These are phyloP conservation scores for Macrobrachium nipponense DNA, from an alignment of 1,140 invertebrate species.

Conservation along the genomic window DNA sequence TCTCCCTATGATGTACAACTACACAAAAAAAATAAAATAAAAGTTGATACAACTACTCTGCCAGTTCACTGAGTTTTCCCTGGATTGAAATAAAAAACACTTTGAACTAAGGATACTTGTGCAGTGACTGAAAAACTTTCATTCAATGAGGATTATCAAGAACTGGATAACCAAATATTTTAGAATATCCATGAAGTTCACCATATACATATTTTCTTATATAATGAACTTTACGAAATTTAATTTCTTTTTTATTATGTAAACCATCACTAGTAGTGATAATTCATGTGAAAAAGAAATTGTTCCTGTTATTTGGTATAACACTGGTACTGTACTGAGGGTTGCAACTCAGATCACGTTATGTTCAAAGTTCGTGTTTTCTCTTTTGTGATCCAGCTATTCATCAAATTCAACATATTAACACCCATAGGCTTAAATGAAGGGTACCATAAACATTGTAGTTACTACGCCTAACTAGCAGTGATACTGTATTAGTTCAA, in stretches of 20 bases:
- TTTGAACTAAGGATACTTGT: constrained; percentile 52
- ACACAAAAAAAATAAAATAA: not conserved
- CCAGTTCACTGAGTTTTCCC: constrained; percentile 40
- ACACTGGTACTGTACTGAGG: too few relatives aligned
- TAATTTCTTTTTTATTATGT: constrained; percentile 8
- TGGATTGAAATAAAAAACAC: constrained; percentile 43
- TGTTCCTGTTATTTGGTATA: too few relatives aligned
- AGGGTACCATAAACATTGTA: constrained; percentile 47
- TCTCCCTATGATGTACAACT: not conserved
- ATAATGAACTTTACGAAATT: constrained; percentile 4
- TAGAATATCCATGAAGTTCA: constrained; percentile 22
- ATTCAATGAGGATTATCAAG: constrained; percentile 22
- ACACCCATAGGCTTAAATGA: constrained; percentile 29
- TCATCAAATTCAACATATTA: not conserved
- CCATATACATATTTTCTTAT: constrained; percentile 16
- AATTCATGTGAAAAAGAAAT: too few relatives aligned
- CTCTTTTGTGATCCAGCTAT: not conserved
- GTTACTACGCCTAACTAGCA: constrained; percentile 48
- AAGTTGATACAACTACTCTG: not conserved
- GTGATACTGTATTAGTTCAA: constrained; percentile 43
- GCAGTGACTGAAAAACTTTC: constrained; percentile 48
- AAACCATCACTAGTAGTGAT: too few relatives aligned
- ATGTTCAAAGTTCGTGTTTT: not conserved
- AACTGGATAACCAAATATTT: constrained; percentile 8
- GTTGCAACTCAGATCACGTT: too few relatives aligned